Evolutionary conservation across 2,888 invertebrate genomes (phyloP).

Genomic region (Callyntrura guangdongensis): DNA sequence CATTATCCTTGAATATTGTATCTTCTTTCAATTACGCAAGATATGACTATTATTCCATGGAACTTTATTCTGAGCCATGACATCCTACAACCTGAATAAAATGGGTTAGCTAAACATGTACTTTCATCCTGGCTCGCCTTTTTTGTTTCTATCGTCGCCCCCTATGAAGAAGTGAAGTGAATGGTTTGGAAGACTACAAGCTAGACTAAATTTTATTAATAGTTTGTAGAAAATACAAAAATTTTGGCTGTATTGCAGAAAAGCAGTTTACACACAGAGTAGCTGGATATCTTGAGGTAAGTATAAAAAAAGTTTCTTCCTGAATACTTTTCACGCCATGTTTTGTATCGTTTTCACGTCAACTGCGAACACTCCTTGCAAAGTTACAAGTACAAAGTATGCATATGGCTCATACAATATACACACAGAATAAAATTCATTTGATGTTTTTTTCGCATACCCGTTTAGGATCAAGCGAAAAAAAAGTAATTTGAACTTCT

Average conservation of each 20-base stretch:
- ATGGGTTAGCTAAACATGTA: slow-evolving; percentile 44
- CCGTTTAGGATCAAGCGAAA: not conserved
- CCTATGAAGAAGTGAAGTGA: slow-evolving; percentile 11
- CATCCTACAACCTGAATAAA: not conserved
- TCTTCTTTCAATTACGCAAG: not conserved
- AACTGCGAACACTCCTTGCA: not conserved
- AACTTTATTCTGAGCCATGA: not conserved
- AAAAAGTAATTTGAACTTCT: slow-evolving; percentile 32
- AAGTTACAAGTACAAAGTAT: not conserved
- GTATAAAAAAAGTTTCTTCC: slow-evolving; percentile 32
- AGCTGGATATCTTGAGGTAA: slow-evolving; percentile 5
- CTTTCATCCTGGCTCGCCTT: not conserved
- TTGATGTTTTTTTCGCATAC: no score
- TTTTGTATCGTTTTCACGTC: not conserved
- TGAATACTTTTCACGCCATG: not conserved
- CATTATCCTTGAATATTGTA: not conserved
- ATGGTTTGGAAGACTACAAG: not conserved
- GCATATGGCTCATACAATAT: not conserved
- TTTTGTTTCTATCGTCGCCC: slow-evolving; percentile 19
- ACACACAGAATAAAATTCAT: not conserved
- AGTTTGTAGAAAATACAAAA: slow-evolving; percentile 32
- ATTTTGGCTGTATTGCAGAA: not conserved
- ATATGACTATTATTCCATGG: not conserved
- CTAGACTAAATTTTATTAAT: slow-evolving; percentile 1
- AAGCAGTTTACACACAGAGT: not conserved